Evolutionary conservation across 92 coral and sea anemone genomes (phyloP).

Genomic region (Porites rus): DNA sequence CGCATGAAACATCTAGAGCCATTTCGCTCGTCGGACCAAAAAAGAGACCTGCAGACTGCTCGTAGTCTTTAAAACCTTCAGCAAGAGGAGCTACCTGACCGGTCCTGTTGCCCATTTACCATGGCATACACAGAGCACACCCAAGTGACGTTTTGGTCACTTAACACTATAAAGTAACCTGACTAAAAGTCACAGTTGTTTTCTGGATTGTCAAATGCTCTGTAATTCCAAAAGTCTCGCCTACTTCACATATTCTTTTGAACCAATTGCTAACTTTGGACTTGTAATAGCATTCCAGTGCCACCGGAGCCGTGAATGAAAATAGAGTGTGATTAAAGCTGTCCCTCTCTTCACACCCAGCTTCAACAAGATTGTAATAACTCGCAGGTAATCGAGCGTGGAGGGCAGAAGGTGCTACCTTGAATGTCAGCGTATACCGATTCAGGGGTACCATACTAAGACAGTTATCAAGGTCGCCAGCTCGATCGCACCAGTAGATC

Average conservation of each 20-base stretch:
- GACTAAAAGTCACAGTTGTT: conserved; percentile 12
- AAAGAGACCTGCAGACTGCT: no score
- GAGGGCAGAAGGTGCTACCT: background rate
- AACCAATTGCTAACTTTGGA: conserved; percentile 13
- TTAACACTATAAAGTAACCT: conserved; percentile 6
- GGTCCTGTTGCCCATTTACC: no score
- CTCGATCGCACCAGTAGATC: conserved; percentile 73
- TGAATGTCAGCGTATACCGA: conserved; percentile 41
- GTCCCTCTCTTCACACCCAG: background rate
- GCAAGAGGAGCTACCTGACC: no score
- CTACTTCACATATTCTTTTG: background rate
- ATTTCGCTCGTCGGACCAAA: no score
- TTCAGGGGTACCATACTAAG: conserved; percentile 47
- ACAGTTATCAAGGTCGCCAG: conserved; percentile 41
- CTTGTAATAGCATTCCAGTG: conserved; percentile 6
- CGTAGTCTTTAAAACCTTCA: no score
- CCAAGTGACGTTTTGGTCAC: no score
- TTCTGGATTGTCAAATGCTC: conserved; percentile 16
- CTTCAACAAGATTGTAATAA: background rate
- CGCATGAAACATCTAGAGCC: no score
- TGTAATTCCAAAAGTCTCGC: conserved; percentile 2
- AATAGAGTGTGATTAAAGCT: conserved; percentile 22
- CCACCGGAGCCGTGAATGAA: conserved; percentile 39
- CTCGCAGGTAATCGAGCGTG: background rate
- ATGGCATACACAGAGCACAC: no score